Conservation (phyloP, 2,113 vertebrate species). For the Malurus elegans region DNA sequence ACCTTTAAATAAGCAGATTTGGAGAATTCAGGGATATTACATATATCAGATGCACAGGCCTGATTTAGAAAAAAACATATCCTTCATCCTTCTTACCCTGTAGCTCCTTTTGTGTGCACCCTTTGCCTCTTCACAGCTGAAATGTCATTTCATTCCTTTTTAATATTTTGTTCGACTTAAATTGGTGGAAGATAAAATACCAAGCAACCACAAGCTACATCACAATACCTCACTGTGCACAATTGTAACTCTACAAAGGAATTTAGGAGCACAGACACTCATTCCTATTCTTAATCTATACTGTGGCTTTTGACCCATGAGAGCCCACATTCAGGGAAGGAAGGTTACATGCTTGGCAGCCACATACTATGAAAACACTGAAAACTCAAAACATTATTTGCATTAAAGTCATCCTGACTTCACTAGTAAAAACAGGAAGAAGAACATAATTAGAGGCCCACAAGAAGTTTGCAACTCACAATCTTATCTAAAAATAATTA, state of each 20-base stretch:
- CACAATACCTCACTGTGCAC: background rate
- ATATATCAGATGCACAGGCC: background rate
- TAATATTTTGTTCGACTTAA: background rate
- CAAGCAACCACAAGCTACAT: background rate
- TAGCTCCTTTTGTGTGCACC: background rate
- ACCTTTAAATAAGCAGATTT: background rate
- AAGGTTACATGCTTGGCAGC: background rate
- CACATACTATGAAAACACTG: background rate
- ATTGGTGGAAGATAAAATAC: background rate
- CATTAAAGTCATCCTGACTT: background rate
- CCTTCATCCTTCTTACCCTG: background rate
- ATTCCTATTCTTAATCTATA: background rate
- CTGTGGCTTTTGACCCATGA: background rate
- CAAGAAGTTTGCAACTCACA: background rate
- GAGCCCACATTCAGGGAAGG: fast-evolving
- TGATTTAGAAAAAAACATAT: background rate
- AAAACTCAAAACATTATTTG: background rate
- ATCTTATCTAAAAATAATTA: background rate
- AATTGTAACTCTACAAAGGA: background rate
- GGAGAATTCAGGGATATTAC: background rate
- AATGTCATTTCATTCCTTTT: background rate
- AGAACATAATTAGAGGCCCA: background rate
- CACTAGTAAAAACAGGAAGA: background rate
- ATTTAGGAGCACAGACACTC: background rate
- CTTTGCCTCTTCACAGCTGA: background rate